Conservation (phyloP, 2,797 vertebrate species). For the Anguilla marmorata region DNA sequence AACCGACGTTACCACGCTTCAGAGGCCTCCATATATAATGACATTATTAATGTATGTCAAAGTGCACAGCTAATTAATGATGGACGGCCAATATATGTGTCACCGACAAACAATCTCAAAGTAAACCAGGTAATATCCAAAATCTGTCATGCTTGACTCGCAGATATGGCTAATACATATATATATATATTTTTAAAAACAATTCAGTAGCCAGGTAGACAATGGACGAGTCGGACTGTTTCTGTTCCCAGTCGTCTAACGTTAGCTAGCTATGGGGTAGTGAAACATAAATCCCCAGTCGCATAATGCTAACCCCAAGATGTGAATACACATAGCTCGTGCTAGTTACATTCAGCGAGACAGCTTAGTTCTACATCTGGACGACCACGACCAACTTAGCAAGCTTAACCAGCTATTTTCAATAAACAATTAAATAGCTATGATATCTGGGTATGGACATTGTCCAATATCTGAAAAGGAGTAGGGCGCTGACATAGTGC, state of each 20-base stretch:
- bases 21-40: not conserved
- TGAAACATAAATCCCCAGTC: not conserved
- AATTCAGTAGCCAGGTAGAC: not conserved
- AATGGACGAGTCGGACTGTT: not conserved
- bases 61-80: not conserved
- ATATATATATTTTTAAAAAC: no score
- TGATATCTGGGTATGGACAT: not conserved
- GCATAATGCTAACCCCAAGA: not conserved
- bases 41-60: no score
- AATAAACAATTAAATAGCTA: not conserved
- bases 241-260: not conserved
- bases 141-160: not conserved
- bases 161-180: no score
- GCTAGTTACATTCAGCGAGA: not conserved
- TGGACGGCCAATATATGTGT: no score
- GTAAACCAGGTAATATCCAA: not conserved
- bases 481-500: not conserved
- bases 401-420: not conserved
- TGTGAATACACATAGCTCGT: not conserved
- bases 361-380: not conserved
- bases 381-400: not conserved
- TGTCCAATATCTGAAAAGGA: not conserved
- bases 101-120: no score
- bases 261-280: not conserved
- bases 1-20: not conserved